Conservation (phyloP, 2,797 vertebrate species). For the Salarias fasciatus region DNA sequence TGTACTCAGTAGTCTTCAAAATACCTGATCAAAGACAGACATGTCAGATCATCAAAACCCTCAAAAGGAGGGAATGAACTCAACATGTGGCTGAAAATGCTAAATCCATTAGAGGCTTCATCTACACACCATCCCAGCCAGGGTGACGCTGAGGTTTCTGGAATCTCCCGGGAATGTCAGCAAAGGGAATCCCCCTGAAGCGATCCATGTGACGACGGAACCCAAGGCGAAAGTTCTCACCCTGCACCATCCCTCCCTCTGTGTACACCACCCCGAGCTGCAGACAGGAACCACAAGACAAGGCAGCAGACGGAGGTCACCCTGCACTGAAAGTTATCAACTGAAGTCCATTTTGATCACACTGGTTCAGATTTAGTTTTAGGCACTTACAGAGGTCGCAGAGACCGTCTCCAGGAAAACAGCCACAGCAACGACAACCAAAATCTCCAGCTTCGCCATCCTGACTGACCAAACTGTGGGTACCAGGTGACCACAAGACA, state of each 20-base stretch:
- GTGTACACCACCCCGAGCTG: conserved; percentile 90
- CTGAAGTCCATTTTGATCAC: too few species aligned
- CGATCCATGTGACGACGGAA: conserved; percentile 80
- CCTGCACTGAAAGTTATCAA: not conserved
- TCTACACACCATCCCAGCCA: conserved; percentile 89
- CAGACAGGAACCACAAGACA: not conserved
- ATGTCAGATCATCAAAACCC: too few species aligned
- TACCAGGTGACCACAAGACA: not conserved
- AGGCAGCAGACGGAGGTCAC: not conserved
- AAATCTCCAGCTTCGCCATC: conserved; percentile 50
- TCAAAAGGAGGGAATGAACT: too few species aligned
- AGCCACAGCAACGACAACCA: conserved; percentile 43
- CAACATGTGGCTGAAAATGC: not conserved
- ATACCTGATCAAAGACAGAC: conserved; percentile 77
- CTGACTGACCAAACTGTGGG: conserved; percentile 6
- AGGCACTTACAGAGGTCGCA: conserved; percentile 62
- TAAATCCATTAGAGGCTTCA: not conserved
- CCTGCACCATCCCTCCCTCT: conserved; percentile 91
- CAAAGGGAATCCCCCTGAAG: conserved; percentile 94
- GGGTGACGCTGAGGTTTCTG: conserved; percentile 88
- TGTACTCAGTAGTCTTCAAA: conserved; percentile 79
- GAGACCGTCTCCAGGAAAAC: conserved; percentile 58
- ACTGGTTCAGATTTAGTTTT: too few species aligned
- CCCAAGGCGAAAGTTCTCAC: conserved; percentile 81
- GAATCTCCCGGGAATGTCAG: conserved; percentile 83